Evolutionary conservation across 2,888 invertebrate species (phyloP), one percentile per base, ranked within the genome.

Genomic region (Agrochola litura): DNA sequence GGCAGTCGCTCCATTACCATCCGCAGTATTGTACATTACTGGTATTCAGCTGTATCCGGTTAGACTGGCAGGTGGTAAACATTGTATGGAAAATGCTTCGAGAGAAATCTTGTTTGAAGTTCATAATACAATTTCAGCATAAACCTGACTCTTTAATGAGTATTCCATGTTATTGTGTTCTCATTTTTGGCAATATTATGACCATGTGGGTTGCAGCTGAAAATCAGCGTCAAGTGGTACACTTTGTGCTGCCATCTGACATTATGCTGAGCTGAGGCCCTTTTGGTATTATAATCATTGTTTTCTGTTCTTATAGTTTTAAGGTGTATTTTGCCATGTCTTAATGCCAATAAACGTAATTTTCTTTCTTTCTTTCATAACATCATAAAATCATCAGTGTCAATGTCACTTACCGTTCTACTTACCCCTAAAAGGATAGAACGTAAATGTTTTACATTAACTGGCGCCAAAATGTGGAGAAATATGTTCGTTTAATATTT

Each of bases 331-430:
- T 37, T 3, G 37, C 3, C n/a, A n/a, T 37, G 37, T 3, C 3
- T 1, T 37, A 37, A 37, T 37, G 37, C 37, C 37, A 37, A 37
- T 37, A n/a, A n/a, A n/a, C n/a, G n/a, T n/a, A n/a, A n/a, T n/a
- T n/a, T n/a, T n/a, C n/a, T n/a, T n/a, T n/a, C n/a, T n/a, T n/a
- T n/a, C n/a, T n/a, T n/a, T n/a, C n/a, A n/a, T n/a, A n/a, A n/a
- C n/a, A 49, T 60, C 54, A 10, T 8, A 68, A 56, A 9, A 68
- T 30, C 30, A 1, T 9, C 22, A 65, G 12, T 65, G 49, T 72
- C 71, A 77, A 64, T 63, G 78, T 56, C 71, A 65, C 30, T 70
- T 56, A 12, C 41, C 6, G 69, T 63, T 58, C 68, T 78, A 68
- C 60, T 71, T 68, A 65, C 30, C 46, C 41, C 30, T 72, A 65